These are phyloP conservation scores for Orientallactaga sibirica DNA, from an alignment of 2,797 vertebrate genomes.

Conservation along the genomic window DNA sequence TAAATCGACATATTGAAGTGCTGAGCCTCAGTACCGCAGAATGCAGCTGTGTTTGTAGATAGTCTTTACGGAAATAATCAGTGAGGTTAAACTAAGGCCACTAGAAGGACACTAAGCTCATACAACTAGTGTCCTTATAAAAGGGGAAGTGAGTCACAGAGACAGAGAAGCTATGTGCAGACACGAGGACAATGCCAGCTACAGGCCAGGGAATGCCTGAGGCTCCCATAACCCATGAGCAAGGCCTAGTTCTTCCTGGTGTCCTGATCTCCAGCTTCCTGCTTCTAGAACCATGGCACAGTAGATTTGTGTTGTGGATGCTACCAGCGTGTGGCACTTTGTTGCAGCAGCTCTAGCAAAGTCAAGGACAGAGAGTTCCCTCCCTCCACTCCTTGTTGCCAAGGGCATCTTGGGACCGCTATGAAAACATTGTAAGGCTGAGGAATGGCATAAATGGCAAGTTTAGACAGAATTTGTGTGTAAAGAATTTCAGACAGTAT, in stretches of 20 bases:
- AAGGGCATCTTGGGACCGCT: neutral
- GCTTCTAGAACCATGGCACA: neutral
- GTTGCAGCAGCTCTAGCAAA: neutral
- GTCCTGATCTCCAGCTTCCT: neutral
- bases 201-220: neutral
- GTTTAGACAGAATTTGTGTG: neutral
- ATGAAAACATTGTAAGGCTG: neutral
- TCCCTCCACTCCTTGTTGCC: neutral
- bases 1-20: neutral
- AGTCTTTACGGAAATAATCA: neutral
- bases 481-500: neutral
- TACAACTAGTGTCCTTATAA: neutral
- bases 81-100: neutral
- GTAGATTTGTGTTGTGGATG: neutral
- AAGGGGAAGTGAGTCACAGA: neutral
- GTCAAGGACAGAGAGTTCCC: no score
- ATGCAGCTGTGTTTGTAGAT: neutral
- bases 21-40: neutral
- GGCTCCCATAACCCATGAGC: neutral
- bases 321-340: neutral
- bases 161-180: neutral
- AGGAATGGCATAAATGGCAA: neutral
- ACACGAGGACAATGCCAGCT: neutral
- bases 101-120: neutral
- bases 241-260: neutral